Percentiles rank a stretch among this genome's conserved stretches.
Evolutionary conservation across 2,113 vertebrate genomes (phyloP).

Genomic region (Leptodactylus fuscus): DNA sequence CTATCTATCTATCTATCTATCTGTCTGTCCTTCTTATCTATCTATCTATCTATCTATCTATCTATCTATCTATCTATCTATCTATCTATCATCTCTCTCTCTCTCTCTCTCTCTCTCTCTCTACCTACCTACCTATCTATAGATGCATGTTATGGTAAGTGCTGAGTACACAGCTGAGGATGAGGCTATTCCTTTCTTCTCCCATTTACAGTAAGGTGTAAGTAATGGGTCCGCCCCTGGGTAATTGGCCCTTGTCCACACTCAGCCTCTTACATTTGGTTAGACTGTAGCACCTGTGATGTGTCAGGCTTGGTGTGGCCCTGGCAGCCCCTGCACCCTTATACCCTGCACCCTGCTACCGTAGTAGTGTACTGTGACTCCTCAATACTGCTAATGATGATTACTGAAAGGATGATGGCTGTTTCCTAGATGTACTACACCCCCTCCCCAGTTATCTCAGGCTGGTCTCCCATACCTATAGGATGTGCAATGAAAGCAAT

Average conservation of each 20-base stretch:
- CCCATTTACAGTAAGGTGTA: slow-evolving; percentile 1
- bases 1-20: not conserved
- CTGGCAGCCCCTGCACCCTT: slow-evolving; percentile 2
- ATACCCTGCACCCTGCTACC: no score
- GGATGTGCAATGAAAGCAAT: not conserved
- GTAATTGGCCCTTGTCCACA: slow-evolving; percentile 23
- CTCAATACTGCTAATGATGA: slow-evolving; percentile 5
- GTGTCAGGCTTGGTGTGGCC: not conserved
- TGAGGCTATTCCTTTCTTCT: not conserved
- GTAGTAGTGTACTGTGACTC: not conserved
- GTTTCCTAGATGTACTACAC: not conserved
- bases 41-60: not conserved
- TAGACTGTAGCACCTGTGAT: not conserved
- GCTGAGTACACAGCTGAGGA: not conserved
- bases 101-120: not conserved
- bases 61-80: not conserved
- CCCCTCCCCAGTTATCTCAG: not conserved
- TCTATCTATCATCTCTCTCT: not conserved
- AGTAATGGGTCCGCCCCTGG: not conserved
- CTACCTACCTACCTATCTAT: not conserved
- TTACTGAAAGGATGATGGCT: not conserved
- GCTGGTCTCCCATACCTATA: not conserved
- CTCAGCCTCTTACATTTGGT: not conserved
- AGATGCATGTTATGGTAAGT: not conserved
- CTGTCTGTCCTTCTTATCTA: not conserved